Evolutionary conservation across 2,888 invertebrate genomes (phyloP), one percentile per base, ranked within the genome.

Genomic region (Epirrhoe alternata): DNA sequence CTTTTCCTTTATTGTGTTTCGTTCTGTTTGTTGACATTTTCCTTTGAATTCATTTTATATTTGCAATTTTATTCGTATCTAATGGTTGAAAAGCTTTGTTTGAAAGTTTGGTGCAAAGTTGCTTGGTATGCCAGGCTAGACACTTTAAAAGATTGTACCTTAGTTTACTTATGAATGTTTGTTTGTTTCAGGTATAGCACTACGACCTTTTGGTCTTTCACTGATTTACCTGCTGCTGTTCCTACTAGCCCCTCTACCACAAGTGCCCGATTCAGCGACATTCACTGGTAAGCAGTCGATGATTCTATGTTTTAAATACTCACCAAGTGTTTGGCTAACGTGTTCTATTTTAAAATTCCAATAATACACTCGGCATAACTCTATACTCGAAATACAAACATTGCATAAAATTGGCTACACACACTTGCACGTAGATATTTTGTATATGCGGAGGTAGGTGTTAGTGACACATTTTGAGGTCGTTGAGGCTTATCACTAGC

Each of bases 201-300:
- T 97, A 86, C 96, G 98, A 81, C 98, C 97, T 61, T 96, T 96
- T 79, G 96, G 96, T 77, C 92, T 98, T 72, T 97, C 98, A 42
- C 91, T 96, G 73, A 88, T 97, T 75, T 98, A 98, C 88, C 94
- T 98, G 76, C 90, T 96, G 70, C 94, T 98, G 83, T 95, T 96
- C 89, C 94, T 97, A 78, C 94, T 96, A 86, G 94, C 96, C 71
- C 97, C 98, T 30, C 94, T 97, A 76, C 94, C 96, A 66, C 96
- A 96, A 69, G 94, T 97, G 73, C 97, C 97, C 63, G 95, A 95
- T 64, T 82, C 92, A 65, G 93, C 91, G 78, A 95, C 96, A 73
- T 95, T 97, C 91, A 92, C 87, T 75, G 95, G 96, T 94, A 86
- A 88, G 82, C 63, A 59, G 61, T 10, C 14, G 61, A 62, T 59